Base-by-base conservation (phyloP, 2,888 invertebrate genomes). In the Pristionchus entomophagus region DNA sequence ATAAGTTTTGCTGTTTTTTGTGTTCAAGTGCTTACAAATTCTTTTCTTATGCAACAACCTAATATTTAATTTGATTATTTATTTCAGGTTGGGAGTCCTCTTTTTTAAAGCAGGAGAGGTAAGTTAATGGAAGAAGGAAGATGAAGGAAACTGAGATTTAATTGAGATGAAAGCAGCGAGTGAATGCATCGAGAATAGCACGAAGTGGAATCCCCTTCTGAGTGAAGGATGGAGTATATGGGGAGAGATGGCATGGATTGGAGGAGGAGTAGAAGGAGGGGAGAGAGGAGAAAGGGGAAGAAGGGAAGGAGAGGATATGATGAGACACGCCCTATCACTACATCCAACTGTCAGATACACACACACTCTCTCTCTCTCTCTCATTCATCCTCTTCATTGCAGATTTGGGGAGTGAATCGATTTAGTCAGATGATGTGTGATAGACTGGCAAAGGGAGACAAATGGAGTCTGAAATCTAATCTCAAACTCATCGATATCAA, bases 271-370 rank as follows among this genome's bases (percentile, higher is more conserved):
- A 35, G 26, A 84, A 17, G 84, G 51, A 26, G 84, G 62, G 41
- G 84, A 59, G 62, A 49, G 80, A 45, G n/a, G 32, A 26, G 41
- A 38, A 35, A 59, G n/a, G 19, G 49, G 35, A 32, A 82, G n/a
- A 41, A 49, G 26, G 17, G 45, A 84, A 8, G 84, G 56, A 32
- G 84, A 84, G 35, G 84, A 65, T 69, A 53, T 84, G 35, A 29
- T 84, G 29, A 84, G 84, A 51, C 84, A 84, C 32, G 41, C 84
- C 8, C 69, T 84, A 19, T 49, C 84, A n/a, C 26, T 84, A 2
- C 29, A 49, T 22, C 84, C 84, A 17, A 69, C 84, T 26, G 84
- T 84, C 22, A 65, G 62, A 32, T 14, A 35, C 29, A 12, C 19
- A 26, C 35, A 12, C 32, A 8, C 19, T 19, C 14, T 26, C 1